Conservation (phyloP, 2,113 vertebrate species). For the Archilochus colubris region DNA sequence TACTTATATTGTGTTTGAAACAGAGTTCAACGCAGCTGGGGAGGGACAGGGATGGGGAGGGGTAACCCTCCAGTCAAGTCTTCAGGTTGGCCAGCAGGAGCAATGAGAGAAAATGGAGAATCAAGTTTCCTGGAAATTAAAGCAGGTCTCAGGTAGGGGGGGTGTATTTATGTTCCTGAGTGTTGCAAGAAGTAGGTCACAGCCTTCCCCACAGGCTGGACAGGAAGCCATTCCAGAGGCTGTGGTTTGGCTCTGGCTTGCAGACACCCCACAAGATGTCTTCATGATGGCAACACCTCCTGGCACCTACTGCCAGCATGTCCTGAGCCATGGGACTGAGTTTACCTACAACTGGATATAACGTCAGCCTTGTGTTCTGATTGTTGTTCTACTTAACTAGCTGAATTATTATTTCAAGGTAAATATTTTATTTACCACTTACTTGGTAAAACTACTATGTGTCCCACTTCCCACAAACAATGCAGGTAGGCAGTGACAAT, state of each 20-base stretch:
- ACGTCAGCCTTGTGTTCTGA: background rate
- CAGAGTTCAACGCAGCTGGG: accelerated
- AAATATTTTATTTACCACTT: background rate
- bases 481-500: accelerated
- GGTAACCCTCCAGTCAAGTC: background rate
- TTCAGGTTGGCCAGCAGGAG: background rate
- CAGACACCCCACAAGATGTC: accelerated
- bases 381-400: background rate
- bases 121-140: background rate
- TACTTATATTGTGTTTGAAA: background rate
- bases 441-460: background rate
- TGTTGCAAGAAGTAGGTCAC: slow-evolving; percentile 29
- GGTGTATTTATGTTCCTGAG: background rate
- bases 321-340: background rate
- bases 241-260: slow-evolving; percentile 34
- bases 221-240: background rate
- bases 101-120: background rate
- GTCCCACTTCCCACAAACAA: background rate
- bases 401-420: background rate
- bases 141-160: background rate
- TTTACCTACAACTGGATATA: background rate
- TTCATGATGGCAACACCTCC: background rate
- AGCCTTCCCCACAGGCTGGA: background rate
- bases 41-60: background rate
- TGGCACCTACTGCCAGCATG: background rate